A percentile compares a stretch with the other conserved stretches of the same genome.
Evolutionary conservation across 2,113 vertebrate species (phyloP).

Genomic region (Catharus minimus): DNA sequence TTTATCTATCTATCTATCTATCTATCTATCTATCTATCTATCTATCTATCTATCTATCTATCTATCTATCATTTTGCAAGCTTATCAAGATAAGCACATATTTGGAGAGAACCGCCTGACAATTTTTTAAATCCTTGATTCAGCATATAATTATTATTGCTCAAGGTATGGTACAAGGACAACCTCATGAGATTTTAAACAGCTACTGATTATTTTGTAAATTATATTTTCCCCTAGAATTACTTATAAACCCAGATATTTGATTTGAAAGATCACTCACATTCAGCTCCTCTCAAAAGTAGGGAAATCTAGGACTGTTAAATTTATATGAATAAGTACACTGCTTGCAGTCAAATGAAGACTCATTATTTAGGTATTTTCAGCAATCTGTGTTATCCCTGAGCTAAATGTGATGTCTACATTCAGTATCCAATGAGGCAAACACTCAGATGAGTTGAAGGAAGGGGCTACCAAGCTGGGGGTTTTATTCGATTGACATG

Average conservation of each 20-base stretch:
- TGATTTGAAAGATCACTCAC: background rate
- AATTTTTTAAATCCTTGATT: background rate
- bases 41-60: background rate
- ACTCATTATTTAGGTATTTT: background rate
- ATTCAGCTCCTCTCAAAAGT: background rate
- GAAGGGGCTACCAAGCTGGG: background rate
- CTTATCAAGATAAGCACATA: background rate
- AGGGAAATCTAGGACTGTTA: background rate
- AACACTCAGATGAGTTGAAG: background rate
- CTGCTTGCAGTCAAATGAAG: background rate
- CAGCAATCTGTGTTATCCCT: background rate
- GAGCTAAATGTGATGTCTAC: background rate
- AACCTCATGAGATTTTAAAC: background rate
- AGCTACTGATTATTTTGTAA: background rate
- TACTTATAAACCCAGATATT: background rate
- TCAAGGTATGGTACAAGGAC: background rate
- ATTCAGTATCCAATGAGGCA: background rate
- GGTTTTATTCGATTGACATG: background rate
- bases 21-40: background rate
- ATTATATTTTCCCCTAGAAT: background rate
- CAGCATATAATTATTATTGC: background rate
- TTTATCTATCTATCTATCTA: background rate
- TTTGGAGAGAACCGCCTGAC: background rate
- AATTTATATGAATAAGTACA: background rate
- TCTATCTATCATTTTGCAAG: background rate